These are phyloP conservation scores for Acrobasis suavella DNA, from an alignment of 2,888 invertebrate species.

Conservation along the genomic window DNA sequence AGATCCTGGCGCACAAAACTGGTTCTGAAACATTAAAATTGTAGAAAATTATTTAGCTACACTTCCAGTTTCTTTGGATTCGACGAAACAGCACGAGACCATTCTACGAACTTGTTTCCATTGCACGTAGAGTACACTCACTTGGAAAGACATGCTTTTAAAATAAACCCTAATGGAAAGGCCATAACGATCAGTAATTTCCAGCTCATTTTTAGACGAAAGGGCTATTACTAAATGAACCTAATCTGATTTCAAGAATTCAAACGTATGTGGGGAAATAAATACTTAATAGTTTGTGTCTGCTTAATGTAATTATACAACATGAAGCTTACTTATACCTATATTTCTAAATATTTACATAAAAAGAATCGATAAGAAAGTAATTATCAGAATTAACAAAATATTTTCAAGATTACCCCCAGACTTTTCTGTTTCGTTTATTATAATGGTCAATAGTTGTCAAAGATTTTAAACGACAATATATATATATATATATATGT, in stretches of 20 bases:
- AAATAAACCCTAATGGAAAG: neutral
- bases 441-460: too few relatives aligned
- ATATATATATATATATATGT: too few relatives aligned
- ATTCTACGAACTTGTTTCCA: slow-evolving; percentile 27
- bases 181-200: neutral
- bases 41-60: slow-evolving; percentile 40
- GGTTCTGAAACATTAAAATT: slow-evolving; percentile 29
- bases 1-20: slow-evolving; percentile 19
- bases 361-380: too few relatives aligned
- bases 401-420: too few relatives aligned
- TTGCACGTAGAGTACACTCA: slow-evolving; percentile 5
- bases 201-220: neutral
- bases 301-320: too few relatives aligned
- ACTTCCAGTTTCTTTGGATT: slow-evolving; percentile 36
- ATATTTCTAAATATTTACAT: too few relatives aligned
- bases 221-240: neutral
- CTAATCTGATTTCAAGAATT: neutral
- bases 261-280: neutral
- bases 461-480: too few relatives aligned
- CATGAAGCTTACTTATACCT: too few relatives aligned
- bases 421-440: too few relatives aligned
- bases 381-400: too few relatives aligned
- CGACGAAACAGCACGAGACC: slow-evolving; percentile 34
- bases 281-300: too few relatives aligned
- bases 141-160: neutral